These are phyloP conservation scores for Rhinoptilus africanus DNA, from an alignment of 2,113 vertebrate genomes.

Conservation along the genomic window DNA sequence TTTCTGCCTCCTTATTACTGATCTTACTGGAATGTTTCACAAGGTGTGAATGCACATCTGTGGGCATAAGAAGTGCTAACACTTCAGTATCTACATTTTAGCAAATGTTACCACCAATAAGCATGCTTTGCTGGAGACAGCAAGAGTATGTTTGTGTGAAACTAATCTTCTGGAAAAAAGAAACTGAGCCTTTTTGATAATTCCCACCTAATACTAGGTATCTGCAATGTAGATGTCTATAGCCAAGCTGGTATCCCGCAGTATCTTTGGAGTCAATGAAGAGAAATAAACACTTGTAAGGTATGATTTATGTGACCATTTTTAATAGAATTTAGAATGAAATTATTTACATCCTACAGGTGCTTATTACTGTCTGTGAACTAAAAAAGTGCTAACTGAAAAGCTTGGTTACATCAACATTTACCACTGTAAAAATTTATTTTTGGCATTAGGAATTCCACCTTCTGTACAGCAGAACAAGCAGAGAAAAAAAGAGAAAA, in stretches of 20 bases:
- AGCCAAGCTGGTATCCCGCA: background rate
- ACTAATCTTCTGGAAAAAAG: background rate
- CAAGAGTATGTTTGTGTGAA: background rate
- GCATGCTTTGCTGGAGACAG: background rate
- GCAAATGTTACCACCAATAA: background rate
- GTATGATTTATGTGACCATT: background rate
- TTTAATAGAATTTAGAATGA: background rate
- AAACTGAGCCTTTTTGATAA: background rate
- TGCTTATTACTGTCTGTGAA: background rate
- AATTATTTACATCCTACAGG: background rate
- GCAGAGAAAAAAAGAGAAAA: background rate
- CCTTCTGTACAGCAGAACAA: background rate
- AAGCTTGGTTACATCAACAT: background rate
- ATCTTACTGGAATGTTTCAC: background rate
- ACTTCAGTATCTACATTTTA: background rate
- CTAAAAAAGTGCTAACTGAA: background rate
- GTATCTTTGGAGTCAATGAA: background rate
- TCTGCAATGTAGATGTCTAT: background rate
- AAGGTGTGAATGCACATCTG: background rate
- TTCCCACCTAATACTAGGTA: background rate
- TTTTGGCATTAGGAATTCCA: background rate
- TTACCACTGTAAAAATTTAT: background rate
- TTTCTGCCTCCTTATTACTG: background rate
- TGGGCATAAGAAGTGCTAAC: background rate
- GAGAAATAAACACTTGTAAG: background rate